Evolutionary conservation across 2,797 vertebrate species (phyloP).

Genomic region (Limosa lapponica): DNA sequence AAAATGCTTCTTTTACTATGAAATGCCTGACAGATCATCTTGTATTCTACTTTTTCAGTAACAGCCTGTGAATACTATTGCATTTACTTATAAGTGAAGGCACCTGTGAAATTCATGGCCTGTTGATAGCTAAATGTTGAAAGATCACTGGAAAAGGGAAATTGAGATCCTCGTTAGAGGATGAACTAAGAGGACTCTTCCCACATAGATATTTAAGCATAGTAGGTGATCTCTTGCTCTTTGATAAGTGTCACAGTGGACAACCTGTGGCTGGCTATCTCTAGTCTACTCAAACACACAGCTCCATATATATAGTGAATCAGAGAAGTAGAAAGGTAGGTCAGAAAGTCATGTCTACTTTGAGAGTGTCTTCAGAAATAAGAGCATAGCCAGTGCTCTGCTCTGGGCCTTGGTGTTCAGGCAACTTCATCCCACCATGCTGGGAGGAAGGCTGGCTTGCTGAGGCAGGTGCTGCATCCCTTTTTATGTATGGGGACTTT

Average conservation of each 20-base stretch:
- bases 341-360: background rate
- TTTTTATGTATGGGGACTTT: background rate
- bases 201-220: background rate
- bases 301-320: background rate
- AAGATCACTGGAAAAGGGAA: background rate
- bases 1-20: background rate
- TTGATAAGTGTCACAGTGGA: background rate
- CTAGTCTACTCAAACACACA: background rate
- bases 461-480: background rate
- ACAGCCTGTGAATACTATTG: background rate
- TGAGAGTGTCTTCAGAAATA: background rate
- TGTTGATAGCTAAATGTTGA: background rate
- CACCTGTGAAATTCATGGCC: background rate
- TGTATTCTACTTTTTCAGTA: background rate
- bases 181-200: background rate
- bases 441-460: background rate
- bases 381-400: accelerated
- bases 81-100: background rate
- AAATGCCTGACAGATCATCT: background rate
- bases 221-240: background rate
- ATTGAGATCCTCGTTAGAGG: background rate
- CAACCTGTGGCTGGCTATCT: background rate
- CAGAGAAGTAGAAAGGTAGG: background rate
- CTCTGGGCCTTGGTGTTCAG: background rate
- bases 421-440: background rate